Percentiles rank a stretch among this genome's conserved stretches.
Evolutionary conservation across 1,140 invertebrate species (phyloP).

Genomic region (Phthorimaea operculella): DNA sequence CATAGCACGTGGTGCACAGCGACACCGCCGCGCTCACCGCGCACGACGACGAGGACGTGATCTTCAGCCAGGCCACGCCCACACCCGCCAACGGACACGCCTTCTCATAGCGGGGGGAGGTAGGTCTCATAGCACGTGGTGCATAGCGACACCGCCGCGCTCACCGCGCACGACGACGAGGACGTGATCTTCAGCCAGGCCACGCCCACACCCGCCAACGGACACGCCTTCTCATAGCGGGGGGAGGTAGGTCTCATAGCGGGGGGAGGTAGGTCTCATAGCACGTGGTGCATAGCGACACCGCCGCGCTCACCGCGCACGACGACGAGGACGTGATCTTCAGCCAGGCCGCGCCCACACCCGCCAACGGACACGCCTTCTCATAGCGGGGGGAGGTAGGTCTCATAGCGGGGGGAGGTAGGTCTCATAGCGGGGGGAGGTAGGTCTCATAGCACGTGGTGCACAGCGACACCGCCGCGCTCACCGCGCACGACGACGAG

Average conservation of each 20-base stretch:
- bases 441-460: too few species aligned
- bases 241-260: too few species aligned
- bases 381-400: too few species aligned
- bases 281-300: too few species aligned
- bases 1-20: conserved; percentile 65
- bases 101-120: too few species aligned
- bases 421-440: too few species aligned
- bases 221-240: too few species aligned
- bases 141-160: conserved; percentile 65
- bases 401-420: too few species aligned
- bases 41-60: conserved; percentile 70
- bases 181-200: conserved; percentile 77
- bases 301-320: conserved; percentile 52
- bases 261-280: too few species aligned
- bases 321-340: conserved; percentile 73
- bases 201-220: conserved; percentile 57
- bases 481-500: conserved; percentile 63
- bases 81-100: conserved; percentile 40
- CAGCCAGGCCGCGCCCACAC: conserved; percentile 76
- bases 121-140: too few species aligned
- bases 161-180: conserved; percentile 68
- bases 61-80: conserved; percentile 77
- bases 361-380: conserved; percentile 37
- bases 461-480: conserved; percentile 66
- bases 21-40: conserved; percentile 52